Evolutionary conservation across 2,113 vertebrate species (phyloP).

Genomic region (Notothenia rossii): DNA sequence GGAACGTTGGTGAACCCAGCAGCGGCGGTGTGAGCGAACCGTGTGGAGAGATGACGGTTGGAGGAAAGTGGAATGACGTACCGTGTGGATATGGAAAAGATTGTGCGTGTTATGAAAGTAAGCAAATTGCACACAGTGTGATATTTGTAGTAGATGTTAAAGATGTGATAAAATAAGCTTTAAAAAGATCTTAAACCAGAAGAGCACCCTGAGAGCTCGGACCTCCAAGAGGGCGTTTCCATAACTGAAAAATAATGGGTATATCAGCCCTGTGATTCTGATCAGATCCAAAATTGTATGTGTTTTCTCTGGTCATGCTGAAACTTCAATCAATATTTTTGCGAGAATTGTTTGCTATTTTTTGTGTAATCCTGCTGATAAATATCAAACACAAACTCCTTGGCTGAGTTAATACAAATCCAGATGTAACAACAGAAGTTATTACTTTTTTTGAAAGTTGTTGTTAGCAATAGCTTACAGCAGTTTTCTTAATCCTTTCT

Average conservation of each 20-base stretch:
- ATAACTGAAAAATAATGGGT: background rate
- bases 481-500: background rate
- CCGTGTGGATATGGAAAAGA: accelerated
- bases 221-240: background rate
- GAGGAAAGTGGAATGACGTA: accelerated
- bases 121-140: conserved; percentile 3
- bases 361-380: too few species aligned
- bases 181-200: background rate
- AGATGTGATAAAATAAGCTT: background rate
- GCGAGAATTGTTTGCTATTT: too few species aligned
- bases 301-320: too few species aligned
- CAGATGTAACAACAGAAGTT: background rate
- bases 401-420: background rate
- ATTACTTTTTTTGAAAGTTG: background rate
- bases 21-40: accelerated
- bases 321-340: too few species aligned
- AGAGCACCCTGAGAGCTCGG: too few species aligned
- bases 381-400: too few species aligned
- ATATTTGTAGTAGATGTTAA: background rate
- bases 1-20: accelerated
- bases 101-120: conserved; percentile 35
- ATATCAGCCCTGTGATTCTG: background rate
- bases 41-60: background rate
- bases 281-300: too few species aligned
- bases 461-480: background rate